These are phyloP conservation scores for Ochotona princeps DNA, from an alignment of 2,113 vertebrate genomes.

Conservation along the genomic window DNA sequence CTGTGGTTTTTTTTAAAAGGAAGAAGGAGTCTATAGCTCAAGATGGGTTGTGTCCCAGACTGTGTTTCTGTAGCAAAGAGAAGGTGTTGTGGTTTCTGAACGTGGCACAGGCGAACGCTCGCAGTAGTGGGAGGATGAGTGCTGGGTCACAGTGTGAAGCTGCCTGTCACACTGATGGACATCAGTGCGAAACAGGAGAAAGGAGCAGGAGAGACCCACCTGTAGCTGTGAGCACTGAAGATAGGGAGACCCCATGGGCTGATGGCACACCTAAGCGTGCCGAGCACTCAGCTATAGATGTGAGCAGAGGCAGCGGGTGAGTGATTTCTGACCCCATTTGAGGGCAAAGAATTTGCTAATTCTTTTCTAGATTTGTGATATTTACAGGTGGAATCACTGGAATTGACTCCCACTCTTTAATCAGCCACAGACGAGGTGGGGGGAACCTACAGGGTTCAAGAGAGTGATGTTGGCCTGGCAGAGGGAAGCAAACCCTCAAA, in stretches of 20 bases:
- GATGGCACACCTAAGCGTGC: not conserved
- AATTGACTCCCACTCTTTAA: not conserved
- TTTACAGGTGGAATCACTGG: not conserved
- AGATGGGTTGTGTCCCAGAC: not conserved
- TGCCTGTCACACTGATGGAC: not conserved
- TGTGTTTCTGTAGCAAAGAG: not conserved
- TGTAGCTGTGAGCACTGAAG: not conserved
- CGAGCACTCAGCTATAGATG: not conserved
- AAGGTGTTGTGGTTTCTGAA: not conserved
- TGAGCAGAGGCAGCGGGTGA: not conserved
- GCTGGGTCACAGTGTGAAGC: not conserved
- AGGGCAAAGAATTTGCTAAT: not conserved
- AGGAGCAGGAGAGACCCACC: too few species aligned
- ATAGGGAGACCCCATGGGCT: not conserved
- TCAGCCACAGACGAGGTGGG: fast-evolving
- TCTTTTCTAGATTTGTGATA: not conserved
- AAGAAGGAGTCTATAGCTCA: not conserved
- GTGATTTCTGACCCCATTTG: not conserved
- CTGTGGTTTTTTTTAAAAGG: slow-evolving; percentile 1
- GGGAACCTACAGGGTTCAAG: not conserved
- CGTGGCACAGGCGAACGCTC: slow-evolving; percentile 9
- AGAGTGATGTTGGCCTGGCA: not conserved
- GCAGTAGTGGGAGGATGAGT: not conserved
- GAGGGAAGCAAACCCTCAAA: not conserved
- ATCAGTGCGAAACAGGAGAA: not conserved